Percentiles rank a stretch among this genome's conserved stretches.
These are phyloP conservation scores for Odontamblyopus rebecca DNA, from an alignment of 2,797 vertebrate genomes.

Conservation along the genomic window DNA sequence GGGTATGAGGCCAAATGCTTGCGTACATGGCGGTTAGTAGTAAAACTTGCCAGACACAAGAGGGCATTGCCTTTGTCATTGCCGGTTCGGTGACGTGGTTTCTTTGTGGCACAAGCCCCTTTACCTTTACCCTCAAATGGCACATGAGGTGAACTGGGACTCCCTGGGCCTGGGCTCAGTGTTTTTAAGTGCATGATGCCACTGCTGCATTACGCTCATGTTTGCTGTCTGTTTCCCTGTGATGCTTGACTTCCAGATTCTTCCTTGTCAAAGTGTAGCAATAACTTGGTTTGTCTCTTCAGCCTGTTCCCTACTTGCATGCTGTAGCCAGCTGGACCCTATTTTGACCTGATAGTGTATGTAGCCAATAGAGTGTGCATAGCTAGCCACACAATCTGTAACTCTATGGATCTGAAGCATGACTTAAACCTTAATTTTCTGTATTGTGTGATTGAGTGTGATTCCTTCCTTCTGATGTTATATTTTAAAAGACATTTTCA, in stretches of 20 bases:
- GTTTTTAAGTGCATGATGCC: conserved; percentile 67
- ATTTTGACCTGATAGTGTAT: conserved; percentile 64
- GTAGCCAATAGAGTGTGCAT: conserved; percentile 47
- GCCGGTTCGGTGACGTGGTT: conserved; percentile 18
- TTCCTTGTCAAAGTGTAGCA: conserved; percentile 77
- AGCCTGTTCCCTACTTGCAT: conserved; percentile 58
- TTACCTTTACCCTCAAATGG: conserved; percentile 26
- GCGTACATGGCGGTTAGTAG: conserved; percentile 40
- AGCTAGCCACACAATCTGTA: conserved; percentile 58
- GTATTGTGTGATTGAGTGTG: conserved; percentile 58
- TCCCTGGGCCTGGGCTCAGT: conserved; percentile 36
- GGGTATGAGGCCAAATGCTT: conserved; percentile 48
- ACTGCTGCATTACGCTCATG: conserved; percentile 58
- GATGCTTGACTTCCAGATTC: conserved; percentile 74
- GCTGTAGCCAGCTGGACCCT: conserved; percentile 65
- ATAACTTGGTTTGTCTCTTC: conserved; percentile 65
- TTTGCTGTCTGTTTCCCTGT: conserved; percentile 63
- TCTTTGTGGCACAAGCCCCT: conserved; percentile 21
- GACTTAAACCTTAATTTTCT: conserved; percentile 58
- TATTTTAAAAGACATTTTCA: conserved; percentile 41
- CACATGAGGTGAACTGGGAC: conserved; percentile 39
- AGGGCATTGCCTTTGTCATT: conserved; percentile 49
- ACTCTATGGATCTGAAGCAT: conserved; percentile 69
- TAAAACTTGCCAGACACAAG: conserved; percentile 43
- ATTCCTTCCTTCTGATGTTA: conserved; percentile 36